phyloP scores from a whole-genome alignment of 2,888 invertebrate genomes.

The Pseudococcus longispinus region DNA sequence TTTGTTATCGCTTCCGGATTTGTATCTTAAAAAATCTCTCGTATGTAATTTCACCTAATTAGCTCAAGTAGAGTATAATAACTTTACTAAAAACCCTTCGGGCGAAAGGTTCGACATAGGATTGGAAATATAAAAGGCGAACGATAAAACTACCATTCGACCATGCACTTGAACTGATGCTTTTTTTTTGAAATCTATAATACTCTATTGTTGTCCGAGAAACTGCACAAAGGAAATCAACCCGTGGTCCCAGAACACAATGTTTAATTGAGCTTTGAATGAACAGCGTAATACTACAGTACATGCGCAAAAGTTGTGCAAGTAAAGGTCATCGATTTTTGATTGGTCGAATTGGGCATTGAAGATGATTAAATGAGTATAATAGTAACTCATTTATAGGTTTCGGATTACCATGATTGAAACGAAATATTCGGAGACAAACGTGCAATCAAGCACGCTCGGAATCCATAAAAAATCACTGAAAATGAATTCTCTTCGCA shows the following conservation, averaged over 20 bases:
- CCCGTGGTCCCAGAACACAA: neutral
- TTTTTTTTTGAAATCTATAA: neutral
- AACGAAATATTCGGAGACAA: neutral
- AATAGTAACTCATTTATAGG: neutral
- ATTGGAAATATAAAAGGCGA: neutral
- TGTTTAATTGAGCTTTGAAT: neutral
- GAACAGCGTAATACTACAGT: neutral
- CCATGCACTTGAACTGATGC: neutral
- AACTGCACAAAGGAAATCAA: neutral
- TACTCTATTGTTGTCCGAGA: neutral
- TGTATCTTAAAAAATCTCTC: too few relatives aligned
- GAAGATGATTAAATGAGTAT: neutral
- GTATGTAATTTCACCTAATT: too few relatives aligned
- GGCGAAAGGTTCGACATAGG: too few relatives aligned
- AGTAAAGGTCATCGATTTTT: slow-evolving; percentile 29
- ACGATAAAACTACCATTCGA: neutral
- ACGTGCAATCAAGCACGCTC: neutral
- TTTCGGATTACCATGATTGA: neutral
- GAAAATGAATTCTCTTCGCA: neutral
- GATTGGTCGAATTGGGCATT: neutral
- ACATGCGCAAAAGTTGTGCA: neutral
- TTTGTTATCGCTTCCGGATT: too few relatives aligned
- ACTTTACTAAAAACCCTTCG: too few relatives aligned
- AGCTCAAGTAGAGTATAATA: too few relatives aligned
- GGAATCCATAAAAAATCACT: neutral